Evolutionary conservation across 2,888 invertebrate genomes (phyloP).

Genomic region (Idaea dimidiata): DNA sequence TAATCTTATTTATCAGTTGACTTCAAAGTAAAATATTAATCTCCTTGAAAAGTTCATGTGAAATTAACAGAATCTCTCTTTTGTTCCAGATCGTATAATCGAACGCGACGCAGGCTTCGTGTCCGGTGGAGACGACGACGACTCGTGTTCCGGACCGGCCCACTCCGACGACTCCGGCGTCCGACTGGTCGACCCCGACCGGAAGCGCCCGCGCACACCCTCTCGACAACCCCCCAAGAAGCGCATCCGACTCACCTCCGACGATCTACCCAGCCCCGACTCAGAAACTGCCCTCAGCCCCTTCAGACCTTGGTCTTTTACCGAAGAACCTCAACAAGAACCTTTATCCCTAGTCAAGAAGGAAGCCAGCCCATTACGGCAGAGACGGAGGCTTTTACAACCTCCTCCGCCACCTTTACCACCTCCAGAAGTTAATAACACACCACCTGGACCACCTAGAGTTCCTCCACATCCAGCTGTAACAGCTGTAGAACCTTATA

Average conservation of each 20-base stretch:
- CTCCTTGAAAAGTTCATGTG: background rate
- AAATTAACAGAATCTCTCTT: conserved; percentile 24
- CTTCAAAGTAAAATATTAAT: background rate
- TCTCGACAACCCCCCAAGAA: conserved; percentile 84
- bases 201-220: conserved; percentile 76
- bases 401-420: conserved; percentile 52
- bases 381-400: conserved; percentile 58
- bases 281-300: conserved; percentile 68
- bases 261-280: conserved; percentile 62
- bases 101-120: conserved; percentile 87
- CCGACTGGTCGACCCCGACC: conserved; percentile 59
- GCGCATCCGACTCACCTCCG: conserved; percentile 81
- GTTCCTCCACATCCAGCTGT: conserved; percentile 67
- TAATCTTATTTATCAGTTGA: no score
- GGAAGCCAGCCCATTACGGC: conserved; percentile 55
- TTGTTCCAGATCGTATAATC: conserved; percentile 79
- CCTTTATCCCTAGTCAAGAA: conserved; percentile 83
- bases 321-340: conserved; percentile 82
- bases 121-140: conserved; percentile 87
- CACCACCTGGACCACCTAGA: conserved; percentile 59
- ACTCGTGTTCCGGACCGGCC: conserved; percentile 77
- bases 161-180: conserved; percentile 79
- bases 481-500: conserved; percentile 70
- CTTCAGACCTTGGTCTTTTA: conserved; percentile 85
- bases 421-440: conserved; percentile 31